Evolutionary conservation across 2,888 invertebrate genomes (phyloP).

Genomic region (Labia minor): DNA sequence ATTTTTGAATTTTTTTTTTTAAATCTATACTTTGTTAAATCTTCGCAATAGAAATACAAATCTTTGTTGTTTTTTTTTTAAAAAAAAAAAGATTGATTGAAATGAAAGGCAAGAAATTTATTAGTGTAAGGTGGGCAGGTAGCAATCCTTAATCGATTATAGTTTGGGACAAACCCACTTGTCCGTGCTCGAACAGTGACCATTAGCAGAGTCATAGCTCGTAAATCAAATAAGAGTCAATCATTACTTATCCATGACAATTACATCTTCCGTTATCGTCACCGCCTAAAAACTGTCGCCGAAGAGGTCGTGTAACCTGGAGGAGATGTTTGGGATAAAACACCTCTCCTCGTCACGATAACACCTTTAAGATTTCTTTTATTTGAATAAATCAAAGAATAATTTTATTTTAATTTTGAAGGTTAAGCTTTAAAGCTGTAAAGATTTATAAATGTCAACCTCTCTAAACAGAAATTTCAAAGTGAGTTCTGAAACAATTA

Average conservation of each 20-base stretch:
- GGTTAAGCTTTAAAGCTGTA: neutral
- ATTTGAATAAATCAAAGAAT: neutral
- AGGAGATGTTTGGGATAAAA: neutral
- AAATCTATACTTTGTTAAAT: too few species aligned
- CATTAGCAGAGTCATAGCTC: neutral
- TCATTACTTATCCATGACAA: constrained; percentile 8
- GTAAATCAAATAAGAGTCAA: neutral
- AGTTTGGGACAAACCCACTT: too few species aligned
- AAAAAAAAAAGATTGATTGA: too few species aligned
- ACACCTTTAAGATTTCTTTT: neutral
- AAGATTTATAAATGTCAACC: neutral
- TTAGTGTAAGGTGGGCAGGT: too few species aligned
- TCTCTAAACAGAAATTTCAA: too few species aligned
- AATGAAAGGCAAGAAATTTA: too few species aligned
- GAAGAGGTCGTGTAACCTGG: too few species aligned
- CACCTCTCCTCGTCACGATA: neutral
- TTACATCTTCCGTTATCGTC: neutral
- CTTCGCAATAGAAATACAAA: too few species aligned
- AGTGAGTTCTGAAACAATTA: too few species aligned
- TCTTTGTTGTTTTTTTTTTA: too few species aligned
- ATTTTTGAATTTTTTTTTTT: too few species aligned
- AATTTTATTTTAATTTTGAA: neutral
- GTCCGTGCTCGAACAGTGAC: neutral
- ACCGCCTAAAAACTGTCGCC: neutral
- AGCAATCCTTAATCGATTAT: too few species aligned